Percentiles rank a stretch among this genome's conserved stretches.
Evolutionary conservation across 2,888 invertebrate species (phyloP).

Genomic region (Watsonalla cultraria): DNA sequence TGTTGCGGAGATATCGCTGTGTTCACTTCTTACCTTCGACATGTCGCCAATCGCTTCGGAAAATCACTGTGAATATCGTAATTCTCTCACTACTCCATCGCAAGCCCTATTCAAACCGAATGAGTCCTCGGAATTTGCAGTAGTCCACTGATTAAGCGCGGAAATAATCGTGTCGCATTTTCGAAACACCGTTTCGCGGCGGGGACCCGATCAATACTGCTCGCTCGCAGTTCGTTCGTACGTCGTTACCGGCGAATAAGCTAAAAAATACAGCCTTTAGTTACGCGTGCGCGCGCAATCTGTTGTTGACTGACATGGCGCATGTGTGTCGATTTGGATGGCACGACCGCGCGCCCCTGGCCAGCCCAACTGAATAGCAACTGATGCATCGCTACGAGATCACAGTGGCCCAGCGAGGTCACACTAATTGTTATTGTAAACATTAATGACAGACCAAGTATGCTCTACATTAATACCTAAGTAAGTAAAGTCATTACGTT

Average conservation of each 20-base stretch:
- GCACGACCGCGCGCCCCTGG: conserved; percentile 24
- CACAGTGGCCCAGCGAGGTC: conserved; percentile 3
- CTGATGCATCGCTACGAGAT: conserved; percentile 1
- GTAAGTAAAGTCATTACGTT: neutral
- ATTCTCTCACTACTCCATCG: conserved; percentile 43
- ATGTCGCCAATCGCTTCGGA: conserved; percentile 47
- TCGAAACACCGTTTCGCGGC: conserved; percentile 57
- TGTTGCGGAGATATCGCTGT: conserved; percentile 21
- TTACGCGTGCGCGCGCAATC: conserved; percentile 68
- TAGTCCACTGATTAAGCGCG: conserved; percentile 44
- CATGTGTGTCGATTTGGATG: conserved; percentile 38
- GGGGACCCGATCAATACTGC: conserved; percentile 72
- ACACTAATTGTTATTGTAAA: neutral
- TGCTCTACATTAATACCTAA: neutral
- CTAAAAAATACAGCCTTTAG: conserved; percentile 54
- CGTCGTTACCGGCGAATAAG: conserved; percentile 56
- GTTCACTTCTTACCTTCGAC: conserved; percentile 64
- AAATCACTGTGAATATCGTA: conserved; percentile 35
- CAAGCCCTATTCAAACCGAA: conserved; percentile 14
- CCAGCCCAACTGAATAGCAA: conserved; percentile 13
- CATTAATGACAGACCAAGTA: neutral
- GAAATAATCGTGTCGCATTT: conserved; percentile 53
- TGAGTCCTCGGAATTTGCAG: conserved; percentile 19
- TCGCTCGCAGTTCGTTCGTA: conserved; percentile 20
- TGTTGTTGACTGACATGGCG: conserved; percentile 66